These are phyloP conservation scores for Pollenia amentaria DNA, from an alignment of 2,888 invertebrate genomes.

Conservation along the genomic window DNA sequence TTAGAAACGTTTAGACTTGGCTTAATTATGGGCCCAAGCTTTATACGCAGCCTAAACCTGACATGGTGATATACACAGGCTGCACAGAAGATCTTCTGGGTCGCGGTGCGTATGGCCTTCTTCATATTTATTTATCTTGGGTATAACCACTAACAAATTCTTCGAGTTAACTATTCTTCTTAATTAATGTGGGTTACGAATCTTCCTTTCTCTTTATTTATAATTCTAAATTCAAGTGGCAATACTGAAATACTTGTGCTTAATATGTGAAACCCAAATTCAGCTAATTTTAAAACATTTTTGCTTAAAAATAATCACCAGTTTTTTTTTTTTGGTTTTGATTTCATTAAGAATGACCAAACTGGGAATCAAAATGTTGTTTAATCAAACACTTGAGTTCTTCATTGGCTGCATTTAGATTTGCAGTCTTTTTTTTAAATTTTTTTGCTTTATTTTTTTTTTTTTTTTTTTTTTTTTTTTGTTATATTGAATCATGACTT, in stretches of 20 bases:
- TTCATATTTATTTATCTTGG: too few species aligned
- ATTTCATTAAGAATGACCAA: slow-evolving; percentile 14
- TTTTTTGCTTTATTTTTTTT: slow-evolving; percentile 1
- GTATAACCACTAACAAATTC: too few species aligned
- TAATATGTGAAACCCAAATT: not conserved
- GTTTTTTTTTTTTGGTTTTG: not conserved
- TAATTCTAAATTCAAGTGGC: too few species aligned
- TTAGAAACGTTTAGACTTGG: too few species aligned
- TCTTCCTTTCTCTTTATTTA: too few species aligned
- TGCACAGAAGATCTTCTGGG: too few species aligned
- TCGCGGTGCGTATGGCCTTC: too few species aligned
- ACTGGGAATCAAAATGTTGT: slow-evolving; percentile 34
- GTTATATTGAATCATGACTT: slow-evolving; percentile 38
- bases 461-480: not conserved
- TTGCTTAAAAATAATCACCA: slow-evolving; percentile 1
- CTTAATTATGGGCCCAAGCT: too few species aligned
- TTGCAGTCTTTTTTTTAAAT: slow-evolving; percentile 1
- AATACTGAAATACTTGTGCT: not conserved
- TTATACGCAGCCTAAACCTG: too few species aligned
- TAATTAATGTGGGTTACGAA: too few species aligned
- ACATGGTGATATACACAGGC: too few species aligned
- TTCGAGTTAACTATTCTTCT: too few species aligned
- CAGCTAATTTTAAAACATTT: slow-evolving; percentile 14
- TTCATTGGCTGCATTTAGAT: slow-evolving; percentile 11
- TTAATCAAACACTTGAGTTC: slow-evolving; percentile 45